These are phyloP conservation scores for Synergus gifuensis DNA, from an alignment of 2,888 invertebrate species.

Conservation along the genomic window DNA sequence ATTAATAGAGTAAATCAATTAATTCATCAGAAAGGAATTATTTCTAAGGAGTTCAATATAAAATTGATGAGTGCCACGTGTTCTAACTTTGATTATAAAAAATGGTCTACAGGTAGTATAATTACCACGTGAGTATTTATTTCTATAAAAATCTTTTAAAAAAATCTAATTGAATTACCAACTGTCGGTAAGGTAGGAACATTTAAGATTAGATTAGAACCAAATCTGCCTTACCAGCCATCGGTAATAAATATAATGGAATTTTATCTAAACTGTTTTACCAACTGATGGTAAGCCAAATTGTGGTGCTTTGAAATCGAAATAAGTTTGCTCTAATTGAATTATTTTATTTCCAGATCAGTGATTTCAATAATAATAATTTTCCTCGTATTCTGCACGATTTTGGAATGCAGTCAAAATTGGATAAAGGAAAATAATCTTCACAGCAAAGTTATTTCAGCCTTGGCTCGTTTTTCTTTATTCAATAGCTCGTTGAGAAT, in stretches of 20 bases:
- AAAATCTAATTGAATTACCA: not conserved
- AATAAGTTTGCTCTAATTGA: not conserved
- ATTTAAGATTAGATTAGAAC: not conserved
- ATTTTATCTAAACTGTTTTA: not conserved
- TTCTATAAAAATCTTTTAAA: not conserved
- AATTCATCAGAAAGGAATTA: not conserved
- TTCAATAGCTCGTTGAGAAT: constrained; percentile 74
- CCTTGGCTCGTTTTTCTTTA: constrained; percentile 74
- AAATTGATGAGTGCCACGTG: not conserved
- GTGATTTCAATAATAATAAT: constrained; percentile 55
- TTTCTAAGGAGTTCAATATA: not conserved
- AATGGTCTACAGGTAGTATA: not conserved
- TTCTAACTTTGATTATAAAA: not conserved
- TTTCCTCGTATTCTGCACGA: constrained; percentile 60
- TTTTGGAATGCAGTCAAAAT: constrained; percentile 55
- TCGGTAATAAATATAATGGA: not conserved
- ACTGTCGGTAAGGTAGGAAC: not conserved
- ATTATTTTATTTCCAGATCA: constrained; percentile 53
- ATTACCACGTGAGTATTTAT: not conserved
- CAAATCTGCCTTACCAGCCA: not conserved
- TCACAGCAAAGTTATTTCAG: not conserved
- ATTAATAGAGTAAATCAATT: not conserved
- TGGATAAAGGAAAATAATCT: not conserved
- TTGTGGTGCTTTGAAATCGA: not conserved
- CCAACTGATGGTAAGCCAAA: not conserved